Evolutionary conservation across 2,797 vertebrate species (phyloP), one percentile per base, ranked within the genome.

Genomic region (Parauchenoglanis punctatus): DNA sequence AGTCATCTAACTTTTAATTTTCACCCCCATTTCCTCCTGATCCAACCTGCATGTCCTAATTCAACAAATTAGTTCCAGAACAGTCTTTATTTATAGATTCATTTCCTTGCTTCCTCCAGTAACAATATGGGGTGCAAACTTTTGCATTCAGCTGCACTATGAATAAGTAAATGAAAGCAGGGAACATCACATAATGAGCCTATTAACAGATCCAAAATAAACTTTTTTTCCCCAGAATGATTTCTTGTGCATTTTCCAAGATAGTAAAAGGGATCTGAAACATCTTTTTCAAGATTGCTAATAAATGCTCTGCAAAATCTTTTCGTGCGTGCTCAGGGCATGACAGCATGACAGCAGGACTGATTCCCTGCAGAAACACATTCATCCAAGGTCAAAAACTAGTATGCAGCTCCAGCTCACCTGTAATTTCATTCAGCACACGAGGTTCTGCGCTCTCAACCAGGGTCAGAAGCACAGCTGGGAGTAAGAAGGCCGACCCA

Each of bases 401-500:
- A 3, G 25, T 15, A 7, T 40, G 35, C 35, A 17, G 0, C 35
- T 63, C 35, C 58, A 44, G n/a, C 94, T 94, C 84, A 95, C 95
- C 95, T 94, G 92, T 4, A 89, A 87, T 88, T n/a, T 90, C 90
- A 75, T 92, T 59, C 63, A 87, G 44, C 90, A 85, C 93, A 63
- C 84, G 72, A 10, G 92, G 46, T 15, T 18, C 90, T 92, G 92
- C 86, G 88, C 20, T 90, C 81, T 89, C 85, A 89, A 93, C 91
- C 61, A 92, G 56, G 76, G 90, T 65, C 68, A 95, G 91, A 25
- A 95, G 77, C 20, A 87, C 91, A 81, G 91, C 91, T 15, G 91
- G 90, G 85, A 94, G 10, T 59, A 94, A 49, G 84, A 94, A 86
- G 87, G 93, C 91, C 77, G 68, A 92, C 89, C 93, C 92, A 23